A percentile compares a stretch with the other conserved stretches of the same genome.
Evolutionary conservation across 35 echinoderm and acorn worm genomes (phyloP).

Genomic region (Stichopus chloronotus): DNA sequence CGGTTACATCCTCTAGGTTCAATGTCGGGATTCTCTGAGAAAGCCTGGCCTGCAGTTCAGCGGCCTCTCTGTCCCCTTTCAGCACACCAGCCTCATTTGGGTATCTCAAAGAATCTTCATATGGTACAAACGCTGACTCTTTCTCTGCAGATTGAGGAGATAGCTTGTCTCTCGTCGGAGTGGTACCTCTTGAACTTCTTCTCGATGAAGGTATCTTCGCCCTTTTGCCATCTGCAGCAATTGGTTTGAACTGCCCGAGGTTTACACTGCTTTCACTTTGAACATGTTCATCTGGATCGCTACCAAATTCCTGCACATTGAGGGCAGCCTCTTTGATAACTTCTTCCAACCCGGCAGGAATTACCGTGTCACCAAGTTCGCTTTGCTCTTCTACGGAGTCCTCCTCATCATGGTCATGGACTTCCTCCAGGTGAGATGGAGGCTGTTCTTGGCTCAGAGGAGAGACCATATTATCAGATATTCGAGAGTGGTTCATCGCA

Average conservation of each 20-base stretch:
- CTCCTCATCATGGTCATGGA: constrained; percentile 3
- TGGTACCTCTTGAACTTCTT: neutral
- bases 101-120: neutral
- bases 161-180: neutral
- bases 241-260: constrained; percentile 66
- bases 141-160: neutral
- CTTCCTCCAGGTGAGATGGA: neutral
- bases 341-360: constrained; percentile 20
- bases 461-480: constrained; percentile 28
- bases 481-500: neutral
- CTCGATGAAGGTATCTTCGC: constrained; percentile 17
- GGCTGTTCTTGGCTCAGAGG: constrained; percentile 19
- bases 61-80: neutral
- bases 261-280: constrained; percentile 63
- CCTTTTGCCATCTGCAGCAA: constrained; percentile 51
- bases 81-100: neutral
- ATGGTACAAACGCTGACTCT: neutral
- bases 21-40: constrained; percentile 4
- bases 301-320: constrained; percentile 53
- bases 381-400: constrained; percentile 22
- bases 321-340: constrained; percentile 34
- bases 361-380: constrained; percentile 51
- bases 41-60: neutral
- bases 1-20: constrained; percentile 28
- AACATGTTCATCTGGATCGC: constrained; percentile 35